Percentiles rank a stretch among this genome's conserved stretches.
Conservation (phyloP, 2,113 vertebrate species). For the Tragelaphus strepsiceros region DNA sequence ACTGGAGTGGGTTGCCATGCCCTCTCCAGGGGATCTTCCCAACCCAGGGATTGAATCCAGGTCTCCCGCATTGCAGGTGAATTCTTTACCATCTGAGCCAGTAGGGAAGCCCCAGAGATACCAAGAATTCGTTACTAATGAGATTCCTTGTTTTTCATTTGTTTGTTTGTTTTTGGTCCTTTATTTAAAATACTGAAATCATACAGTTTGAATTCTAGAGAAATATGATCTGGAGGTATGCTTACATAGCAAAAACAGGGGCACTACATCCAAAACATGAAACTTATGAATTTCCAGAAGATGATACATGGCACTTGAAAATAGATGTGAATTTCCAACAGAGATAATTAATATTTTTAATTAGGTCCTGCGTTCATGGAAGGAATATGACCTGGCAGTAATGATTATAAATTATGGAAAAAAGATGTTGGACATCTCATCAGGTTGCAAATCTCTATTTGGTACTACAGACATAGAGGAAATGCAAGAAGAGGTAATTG, state of each 20-base stretch:
- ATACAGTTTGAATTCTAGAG: not conserved
- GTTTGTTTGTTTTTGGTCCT: not conserved
- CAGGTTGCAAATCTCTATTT: slow-evolving; percentile 32
- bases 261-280: not conserved
- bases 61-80: not conserved
- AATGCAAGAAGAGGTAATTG: slow-evolving; percentile 65
- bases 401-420: slow-evolving; percentile 86
- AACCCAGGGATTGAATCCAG: not conserved
- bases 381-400: slow-evolving; percentile 83
- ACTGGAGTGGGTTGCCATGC: not conserved
- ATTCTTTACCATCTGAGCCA: not conserved
- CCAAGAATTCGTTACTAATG: not conserved
- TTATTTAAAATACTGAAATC: not conserved
- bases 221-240: not conserved
- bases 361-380: slow-evolving; percentile 85
- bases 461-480: slow-evolving; percentile 53
- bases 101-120: not conserved
- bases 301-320: not conserved
- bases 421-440: slow-evolving; percentile 77
- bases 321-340: not conserved
- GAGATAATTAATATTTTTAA: slow-evolving; percentile 54
- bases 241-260: not conserved
- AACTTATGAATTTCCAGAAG: slow-evolving; percentile 34
- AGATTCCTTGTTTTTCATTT: not conserved
- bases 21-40: not conserved